A percentile compares a stretch with the other conserved stretches of the same genome.
Evolutionary conservation across 1,140 invertebrate species (phyloP).

Genomic region (Aphidius gifuensis): DNA sequence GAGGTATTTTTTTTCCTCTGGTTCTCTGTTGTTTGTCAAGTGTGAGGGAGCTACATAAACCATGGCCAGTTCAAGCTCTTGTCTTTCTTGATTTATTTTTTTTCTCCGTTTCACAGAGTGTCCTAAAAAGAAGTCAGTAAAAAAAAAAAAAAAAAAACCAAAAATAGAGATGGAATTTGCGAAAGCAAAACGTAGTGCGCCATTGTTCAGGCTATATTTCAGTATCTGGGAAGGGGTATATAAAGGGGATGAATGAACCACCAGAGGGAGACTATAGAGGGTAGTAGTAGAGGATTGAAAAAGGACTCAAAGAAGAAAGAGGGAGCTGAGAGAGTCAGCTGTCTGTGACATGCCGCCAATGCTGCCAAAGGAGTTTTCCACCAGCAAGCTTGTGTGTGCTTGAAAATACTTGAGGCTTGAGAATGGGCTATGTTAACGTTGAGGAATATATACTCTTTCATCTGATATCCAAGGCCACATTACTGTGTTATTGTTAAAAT

Average conservation of each 20-base stretch:
- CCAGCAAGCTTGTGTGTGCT: slow-evolving; percentile 39
- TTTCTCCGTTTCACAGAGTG: slow-evolving; percentile 7
- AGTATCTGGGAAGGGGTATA: slow-evolving; percentile 38
- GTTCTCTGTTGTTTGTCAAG: slow-evolving; percentile 5
- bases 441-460: slow-evolving; percentile 33
- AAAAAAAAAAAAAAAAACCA: slow-evolving; percentile 10
- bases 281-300: slow-evolving; percentile 25
- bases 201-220: slow-evolving; percentile 56
- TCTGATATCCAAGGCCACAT: slow-evolving; percentile 41
- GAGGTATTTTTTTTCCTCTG: slow-evolving; percentile 23
- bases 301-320: slow-evolving; percentile 24
- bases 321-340: slow-evolving; percentile 45
- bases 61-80: slow-evolving; percentile 6
- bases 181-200: slow-evolving; percentile 33
- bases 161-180: neutral
- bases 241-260: neutral
- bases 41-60: slow-evolving; percentile 1
- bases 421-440: slow-evolving; percentile 40
- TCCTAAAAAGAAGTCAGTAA: neutral
- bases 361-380: slow-evolving; percentile 46
- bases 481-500: slow-evolving; percentile 28
- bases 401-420: slow-evolving; percentile 42
- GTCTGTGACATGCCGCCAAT: slow-evolving; percentile 54
- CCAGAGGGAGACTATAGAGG: neutral
- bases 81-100: slow-evolving; percentile 16